Evolutionary conservation across 2,797 vertebrate species (phyloP).

Genomic region (Syngnathus rostellatus): DNA sequence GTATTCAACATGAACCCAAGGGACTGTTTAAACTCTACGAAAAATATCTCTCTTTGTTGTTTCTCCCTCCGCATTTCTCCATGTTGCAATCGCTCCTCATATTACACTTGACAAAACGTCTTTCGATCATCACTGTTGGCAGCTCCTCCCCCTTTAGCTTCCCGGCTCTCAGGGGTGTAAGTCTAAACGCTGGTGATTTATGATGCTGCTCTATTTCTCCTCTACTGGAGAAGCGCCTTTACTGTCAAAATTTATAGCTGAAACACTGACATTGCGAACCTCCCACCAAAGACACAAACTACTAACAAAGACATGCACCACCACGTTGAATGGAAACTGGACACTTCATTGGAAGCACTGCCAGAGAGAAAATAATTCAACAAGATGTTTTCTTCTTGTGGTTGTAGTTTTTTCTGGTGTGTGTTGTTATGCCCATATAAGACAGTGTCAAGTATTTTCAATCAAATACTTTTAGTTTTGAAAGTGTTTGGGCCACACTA

Average conservation of each 20-base stretch:
- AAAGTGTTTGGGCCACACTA: no score
- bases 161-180: conserved; percentile 22
- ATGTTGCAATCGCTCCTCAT: conserved; percentile 6
- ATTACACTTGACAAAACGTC: conserved; percentile 10
- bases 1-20: background rate
- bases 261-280: conserved; percentile 15
- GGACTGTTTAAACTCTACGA: background rate
- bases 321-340: background rate
- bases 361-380: background rate
- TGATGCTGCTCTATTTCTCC: conserved; percentile 38
- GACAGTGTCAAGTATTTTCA: no score
- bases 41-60: background rate
- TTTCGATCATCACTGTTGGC: conserved; percentile 22
- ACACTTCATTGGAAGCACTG: background rate
- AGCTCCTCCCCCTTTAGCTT: conserved; percentile 9
- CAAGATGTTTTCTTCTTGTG: background rate
- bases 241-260: conserved; percentile 33
- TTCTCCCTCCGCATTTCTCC: background rate
- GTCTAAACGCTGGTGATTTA: conserved; percentile 53
- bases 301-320: conserved; percentile 10
- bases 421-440: background rate
- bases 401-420: background rate
- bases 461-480: no score
- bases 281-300: conserved; percentile 3
- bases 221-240: conserved; percentile 44